phyloP scores from a whole-genome alignment of 1,140 invertebrate genomes.

The Sycobia sp. region DNA sequence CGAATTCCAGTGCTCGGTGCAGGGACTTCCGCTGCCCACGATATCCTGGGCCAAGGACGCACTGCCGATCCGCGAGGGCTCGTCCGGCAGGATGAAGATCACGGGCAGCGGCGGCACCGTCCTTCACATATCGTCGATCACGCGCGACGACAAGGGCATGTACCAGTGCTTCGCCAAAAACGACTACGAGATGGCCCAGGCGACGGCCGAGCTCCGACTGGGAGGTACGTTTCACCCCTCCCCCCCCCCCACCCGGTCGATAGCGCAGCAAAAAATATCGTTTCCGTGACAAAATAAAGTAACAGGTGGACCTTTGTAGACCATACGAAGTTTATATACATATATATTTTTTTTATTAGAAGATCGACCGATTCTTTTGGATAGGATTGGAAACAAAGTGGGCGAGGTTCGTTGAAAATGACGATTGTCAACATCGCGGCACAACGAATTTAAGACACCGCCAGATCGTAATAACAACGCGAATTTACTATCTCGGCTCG shows the following conservation, averaged over 20 bases:
- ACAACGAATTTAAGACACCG: too few relatives aligned
- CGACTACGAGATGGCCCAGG: conserved; percentile 83
- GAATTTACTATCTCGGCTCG: too few relatives aligned
- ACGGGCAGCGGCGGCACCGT: conserved; percentile 51
- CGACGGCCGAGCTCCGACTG: conserved; percentile 79
- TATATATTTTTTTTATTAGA: too few relatives aligned
- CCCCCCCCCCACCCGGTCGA: too few relatives aligned
- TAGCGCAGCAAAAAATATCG: neutral
- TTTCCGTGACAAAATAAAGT: too few relatives aligned
- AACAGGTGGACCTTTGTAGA: too few relatives aligned
- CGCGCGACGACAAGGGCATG: conserved; percentile 81
- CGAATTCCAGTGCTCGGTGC: conserved; percentile 83
- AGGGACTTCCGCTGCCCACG: conserved; percentile 79
- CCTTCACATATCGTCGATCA: conserved; percentile 69
- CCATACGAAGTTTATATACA: conserved; percentile 10
- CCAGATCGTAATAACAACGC: too few relatives aligned
- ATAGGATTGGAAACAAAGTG: neutral
- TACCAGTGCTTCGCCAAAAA: conserved; percentile 90
- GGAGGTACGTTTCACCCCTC: conserved; percentile 73
- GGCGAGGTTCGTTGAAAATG: conserved; percentile 3
- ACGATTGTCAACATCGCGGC: too few relatives aligned
- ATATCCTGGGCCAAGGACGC: conserved; percentile 86
- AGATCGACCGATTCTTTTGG: conserved; percentile 25
- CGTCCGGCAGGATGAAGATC: conserved; percentile 54
- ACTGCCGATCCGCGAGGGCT: conserved; percentile 69